Conservation (phyloP, 2,888 invertebrate genomes). For the Oeneis ivallda region DNA sequence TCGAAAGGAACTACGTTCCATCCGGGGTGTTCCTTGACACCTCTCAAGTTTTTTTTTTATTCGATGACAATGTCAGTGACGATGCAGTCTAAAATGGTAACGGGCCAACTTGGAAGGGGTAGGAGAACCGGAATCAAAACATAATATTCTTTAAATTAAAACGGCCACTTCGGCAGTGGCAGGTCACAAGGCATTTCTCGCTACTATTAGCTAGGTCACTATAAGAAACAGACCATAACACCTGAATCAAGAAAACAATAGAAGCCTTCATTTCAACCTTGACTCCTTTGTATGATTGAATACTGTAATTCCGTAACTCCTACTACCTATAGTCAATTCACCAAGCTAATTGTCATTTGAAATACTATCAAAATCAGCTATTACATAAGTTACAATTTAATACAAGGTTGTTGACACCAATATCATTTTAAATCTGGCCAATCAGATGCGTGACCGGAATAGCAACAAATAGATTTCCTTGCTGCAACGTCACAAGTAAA, state of each 20-base stretch:
- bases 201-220: background rate
- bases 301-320: constrained; percentile 1
- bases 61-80: no score
- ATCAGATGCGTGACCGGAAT: background rate
- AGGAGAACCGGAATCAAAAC: no score
- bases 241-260: constrained; percentile 12
- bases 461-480: no score
- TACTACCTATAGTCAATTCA: background rate
- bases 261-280: constrained; percentile 11
- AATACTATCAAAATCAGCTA: background rate
- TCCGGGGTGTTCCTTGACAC: no score
- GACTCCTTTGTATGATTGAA: constrained; percentile 5
- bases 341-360: constrained; percentile 1
- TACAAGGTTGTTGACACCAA: background rate
- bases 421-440: background rate
- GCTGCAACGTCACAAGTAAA: no score
- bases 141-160: no score
- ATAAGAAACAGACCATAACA: constrained; percentile 12
- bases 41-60: no score
- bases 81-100: no score
- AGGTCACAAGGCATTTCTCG: background rate
- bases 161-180: no score
- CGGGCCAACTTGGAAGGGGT: no score
- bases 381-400: background rate
- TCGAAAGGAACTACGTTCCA: no score